These are phyloP conservation scores for Megaceryle torquata DNA, from an alignment of 2,113 vertebrate species.

Conservation along the genomic window DNA sequence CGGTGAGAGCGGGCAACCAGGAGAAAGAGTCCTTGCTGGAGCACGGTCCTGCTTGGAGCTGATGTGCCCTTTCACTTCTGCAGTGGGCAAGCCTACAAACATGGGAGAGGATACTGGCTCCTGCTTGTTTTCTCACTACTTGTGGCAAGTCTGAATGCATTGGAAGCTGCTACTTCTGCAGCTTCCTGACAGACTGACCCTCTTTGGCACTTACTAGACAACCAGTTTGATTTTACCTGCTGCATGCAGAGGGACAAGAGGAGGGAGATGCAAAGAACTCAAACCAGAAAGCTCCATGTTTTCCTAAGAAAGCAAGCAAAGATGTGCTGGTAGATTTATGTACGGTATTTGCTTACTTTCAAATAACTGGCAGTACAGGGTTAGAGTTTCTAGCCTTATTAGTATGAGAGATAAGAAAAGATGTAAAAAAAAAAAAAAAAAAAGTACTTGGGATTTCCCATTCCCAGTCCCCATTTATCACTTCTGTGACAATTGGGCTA, in stretches of 20 bases:
- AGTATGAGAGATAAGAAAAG: neutral
- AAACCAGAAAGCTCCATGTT: neutral
- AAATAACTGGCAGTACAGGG: neutral
- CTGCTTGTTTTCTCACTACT: neutral
- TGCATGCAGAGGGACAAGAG: neutral
- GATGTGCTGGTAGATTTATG: neutral
- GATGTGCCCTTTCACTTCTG: neutral
- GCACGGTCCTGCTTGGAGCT: neutral
- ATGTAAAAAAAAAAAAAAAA: neutral
- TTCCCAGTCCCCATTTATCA: neutral
- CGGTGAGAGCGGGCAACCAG: accelerated
- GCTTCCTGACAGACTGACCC: neutral
- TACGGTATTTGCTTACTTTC: neutral
- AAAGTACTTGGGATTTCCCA: neutral
- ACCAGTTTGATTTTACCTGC: neutral
- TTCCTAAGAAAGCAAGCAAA: neutral
- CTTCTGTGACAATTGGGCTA: neutral
- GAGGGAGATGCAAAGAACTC: neutral
- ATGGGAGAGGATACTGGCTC: neutral
- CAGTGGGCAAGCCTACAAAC: neutral
- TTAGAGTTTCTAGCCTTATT: neutral
- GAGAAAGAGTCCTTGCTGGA: neutral
- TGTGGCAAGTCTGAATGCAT: neutral
- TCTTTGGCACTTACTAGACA: neutral
- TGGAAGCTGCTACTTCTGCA: neutral